Evolutionary conservation across 1,140 invertebrate species (phyloP), one percentile per base, ranked within the genome.

Genomic region (Drosophila sproati): DNA sequence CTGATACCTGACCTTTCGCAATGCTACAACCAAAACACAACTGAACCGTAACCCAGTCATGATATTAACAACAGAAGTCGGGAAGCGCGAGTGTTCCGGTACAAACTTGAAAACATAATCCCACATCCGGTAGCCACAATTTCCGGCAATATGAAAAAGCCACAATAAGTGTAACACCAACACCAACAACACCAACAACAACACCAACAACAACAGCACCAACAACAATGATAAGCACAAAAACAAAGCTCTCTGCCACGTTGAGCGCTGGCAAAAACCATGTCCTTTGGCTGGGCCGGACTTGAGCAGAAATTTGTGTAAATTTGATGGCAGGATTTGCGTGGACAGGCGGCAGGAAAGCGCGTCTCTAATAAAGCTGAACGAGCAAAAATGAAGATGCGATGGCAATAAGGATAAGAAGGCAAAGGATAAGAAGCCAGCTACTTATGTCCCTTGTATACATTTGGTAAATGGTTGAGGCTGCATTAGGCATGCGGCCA

Each of bases 31-130:
- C 41, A 32, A 35, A 8, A 6, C 50, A 31, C 63, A 63, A 47
- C 37, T 43, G 60, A 60, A 63, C 31, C 63, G 45, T 71, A 67
- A 80, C 51, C 70, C 70, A 64, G 45, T 75, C 75, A 68, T 45
- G 80, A 61, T 47, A 67, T 59, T 64, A 51, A 61, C 66, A 70
- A 64, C 52, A 71, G 43, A 73, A 60, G 62, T 41, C 66, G 78
- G 68, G 69, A 81, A 75, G 78, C 81, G 74, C 48, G 66, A 57
- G 64, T 69, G 80, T 89, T 85, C 85, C 70, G 77, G 73, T 85
- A 81, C 80, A 73, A 85, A 85, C 80, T 89, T 88, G 78, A 88
- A 88, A 88, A 89, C 85, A 89, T 88, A 85, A 88, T 88, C 80
- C 85, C 81, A 69, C 85, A 75, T 89, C 85, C 85, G 77, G 71